Base-by-base conservation (phyloP, 2,113 vertebrate species). In the Shinisaurus crocodilurus region DNA sequence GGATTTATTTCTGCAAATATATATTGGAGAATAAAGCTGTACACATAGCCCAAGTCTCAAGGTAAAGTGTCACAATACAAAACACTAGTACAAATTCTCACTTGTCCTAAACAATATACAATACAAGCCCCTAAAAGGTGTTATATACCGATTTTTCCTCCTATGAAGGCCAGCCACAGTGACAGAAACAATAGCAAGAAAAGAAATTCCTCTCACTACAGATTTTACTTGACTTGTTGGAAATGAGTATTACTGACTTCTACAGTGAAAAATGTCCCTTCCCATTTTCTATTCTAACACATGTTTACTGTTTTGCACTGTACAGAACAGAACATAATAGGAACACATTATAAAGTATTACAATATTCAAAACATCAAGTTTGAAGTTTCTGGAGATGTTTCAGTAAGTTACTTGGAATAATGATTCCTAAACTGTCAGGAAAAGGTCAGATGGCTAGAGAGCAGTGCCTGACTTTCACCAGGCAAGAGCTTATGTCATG, bases 341-440 rank as follows among this genome's bases (percentile, higher is more conserved):
- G 83, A 85, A 85, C 70, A 16, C 6, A 70, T n/a, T 85, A 85
- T 70, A 85, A 50, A 85, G 34, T 32, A 87, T 63, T 65, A 23
- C 27, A 25, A 9, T 57, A 57, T 60, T 76, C 74, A 34, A 60
- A 40, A 85, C 23, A 50, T 16, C 67, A 85, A 57, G 48, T 40
- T 25, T 57, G 48, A 57, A 57, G n/a, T 75, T 86, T n/a, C 45
- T 54, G 48, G 60, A 43, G 37, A 65, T 83, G 23, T 84, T 67
- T 67, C 48, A 3, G 34, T 23, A 74, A 74, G 67, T 74, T 27
- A 23, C 34, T 69, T 34, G 50, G 67, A 50, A 86, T 48, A n/a
- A 85, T 34, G 5, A 23, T 86, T 54, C 67, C 67, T 74, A 86
- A 54, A 37, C 82, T 83, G 82, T 83, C 57, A 50, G 76, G 50